A percentile compares a stretch with the other conserved stretches of the same genome.
Evolutionary conservation across 2,113 vertebrate genomes (phyloP).

Genomic region (Leptosomus discolor): DNA sequence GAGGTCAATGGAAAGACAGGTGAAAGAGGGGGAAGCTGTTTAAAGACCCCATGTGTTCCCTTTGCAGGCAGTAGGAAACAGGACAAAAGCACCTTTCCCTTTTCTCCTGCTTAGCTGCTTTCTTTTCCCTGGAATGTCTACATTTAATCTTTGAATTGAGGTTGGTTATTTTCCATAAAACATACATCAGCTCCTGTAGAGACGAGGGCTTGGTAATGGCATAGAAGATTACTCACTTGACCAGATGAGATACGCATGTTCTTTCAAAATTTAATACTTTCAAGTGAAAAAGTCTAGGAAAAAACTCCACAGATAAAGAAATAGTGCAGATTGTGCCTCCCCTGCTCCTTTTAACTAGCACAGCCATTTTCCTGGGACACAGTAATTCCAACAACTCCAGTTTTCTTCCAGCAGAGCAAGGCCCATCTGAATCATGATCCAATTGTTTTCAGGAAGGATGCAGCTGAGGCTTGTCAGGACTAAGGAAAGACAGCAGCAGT

Average conservation of each 20-base stretch:
- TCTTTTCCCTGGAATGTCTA: neutral
- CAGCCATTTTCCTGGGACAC: neutral
- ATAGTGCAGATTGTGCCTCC: neutral
- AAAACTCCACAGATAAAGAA: neutral
- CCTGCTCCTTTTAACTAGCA: neutral
- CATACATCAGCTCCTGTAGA: neutral
- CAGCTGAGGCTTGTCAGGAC: neutral
- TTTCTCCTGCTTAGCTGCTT: neutral
- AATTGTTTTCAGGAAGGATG: neutral
- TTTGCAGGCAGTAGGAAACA: neutral
- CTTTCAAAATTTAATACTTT: neutral
- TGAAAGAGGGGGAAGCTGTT: neutral
- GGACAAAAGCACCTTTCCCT: neutral
- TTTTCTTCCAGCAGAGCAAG: neutral
- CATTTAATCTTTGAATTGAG: neutral
- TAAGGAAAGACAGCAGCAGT: neutral
- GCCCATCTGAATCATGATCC: neutral
- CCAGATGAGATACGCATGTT: neutral
- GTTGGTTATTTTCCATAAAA: neutral
- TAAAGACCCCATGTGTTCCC: rapidly evolving
- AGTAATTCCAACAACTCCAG: neutral
- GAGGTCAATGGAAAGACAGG: neutral
- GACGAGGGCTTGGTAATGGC: neutral
- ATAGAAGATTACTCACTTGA: neutral
- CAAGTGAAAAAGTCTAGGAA: neutral